Conservation (phyloP, 2,888 invertebrate species). For the Noctuana brunneofusca region DNA sequence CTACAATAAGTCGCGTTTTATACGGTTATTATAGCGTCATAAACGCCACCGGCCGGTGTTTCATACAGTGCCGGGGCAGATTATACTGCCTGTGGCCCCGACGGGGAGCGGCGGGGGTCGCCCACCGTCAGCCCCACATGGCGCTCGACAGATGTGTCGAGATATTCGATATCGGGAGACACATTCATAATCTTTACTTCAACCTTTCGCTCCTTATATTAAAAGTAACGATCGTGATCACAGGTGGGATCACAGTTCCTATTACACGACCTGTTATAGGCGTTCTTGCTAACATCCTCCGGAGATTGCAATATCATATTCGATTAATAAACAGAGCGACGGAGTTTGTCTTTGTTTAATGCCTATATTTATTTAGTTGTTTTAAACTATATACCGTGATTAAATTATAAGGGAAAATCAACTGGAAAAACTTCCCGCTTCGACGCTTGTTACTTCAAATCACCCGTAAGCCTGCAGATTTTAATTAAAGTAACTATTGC, state of each 20-base stretch:
- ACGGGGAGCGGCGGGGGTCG: conserved; percentile 48
- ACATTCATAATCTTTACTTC: conserved; percentile 80
- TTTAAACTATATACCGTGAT: conserved; percentile 8
- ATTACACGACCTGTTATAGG: conserved; percentile 28
- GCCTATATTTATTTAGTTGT: not conserved
- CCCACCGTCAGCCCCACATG: conserved; percentile 77
- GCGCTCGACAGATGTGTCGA: conserved; percentile 79
- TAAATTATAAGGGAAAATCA: conserved; percentile 18
- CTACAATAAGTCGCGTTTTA: conserved; percentile 83
- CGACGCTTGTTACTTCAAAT: conserved; percentile 39
- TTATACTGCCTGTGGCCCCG: conserved; percentile 75
- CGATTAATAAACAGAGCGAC: not conserved
- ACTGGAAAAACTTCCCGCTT: conserved; percentile 21
- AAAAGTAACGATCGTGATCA: conserved; percentile 65
- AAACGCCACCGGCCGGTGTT: conserved; percentile 81
- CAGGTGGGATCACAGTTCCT: conserved; percentile 56
- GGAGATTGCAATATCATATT: conserved; percentile 8
- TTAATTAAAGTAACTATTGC: conserved; percentile 65
- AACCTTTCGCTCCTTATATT: conserved; percentile 76
- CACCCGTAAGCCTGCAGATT: conserved; percentile 63
- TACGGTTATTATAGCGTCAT: conserved; percentile 82
- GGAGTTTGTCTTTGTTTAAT: not conserved
- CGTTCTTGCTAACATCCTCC: conserved; percentile 15
- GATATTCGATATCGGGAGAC: conserved; percentile 81
- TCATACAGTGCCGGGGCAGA: conserved; percentile 80